These are phyloP conservation scores for Uria aalge DNA, from an alignment of 2,113 vertebrate genomes.

Conservation along the genomic window DNA sequence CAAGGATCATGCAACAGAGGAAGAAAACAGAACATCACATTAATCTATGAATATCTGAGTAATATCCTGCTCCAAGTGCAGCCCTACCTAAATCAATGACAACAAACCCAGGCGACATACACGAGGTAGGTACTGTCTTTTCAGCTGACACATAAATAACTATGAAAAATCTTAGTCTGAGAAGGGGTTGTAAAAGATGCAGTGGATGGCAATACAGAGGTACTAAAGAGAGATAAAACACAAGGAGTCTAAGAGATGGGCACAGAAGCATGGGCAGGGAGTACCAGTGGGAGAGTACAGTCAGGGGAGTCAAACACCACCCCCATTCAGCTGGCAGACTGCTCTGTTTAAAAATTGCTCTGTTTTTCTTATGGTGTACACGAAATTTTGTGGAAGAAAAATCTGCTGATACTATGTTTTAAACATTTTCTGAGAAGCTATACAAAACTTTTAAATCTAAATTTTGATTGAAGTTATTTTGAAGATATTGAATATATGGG, in stretches of 20 bases:
- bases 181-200: not conserved
- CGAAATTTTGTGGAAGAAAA: not conserved
- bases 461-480: not conserved
- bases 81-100: not conserved
- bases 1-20: not conserved
- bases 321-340: fast-evolving
- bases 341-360: not conserved
- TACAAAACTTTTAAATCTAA: not conserved
- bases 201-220: not conserved
- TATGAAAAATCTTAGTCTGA: not conserved
- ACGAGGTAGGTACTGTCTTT: not conserved
- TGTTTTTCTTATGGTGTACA: not conserved
- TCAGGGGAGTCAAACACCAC: not conserved
- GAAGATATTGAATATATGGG: not conserved
- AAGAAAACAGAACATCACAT: not conserved
- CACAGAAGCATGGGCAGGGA: not conserved
- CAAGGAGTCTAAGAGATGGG: not conserved
- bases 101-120: not conserved
- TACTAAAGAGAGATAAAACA: not conserved
- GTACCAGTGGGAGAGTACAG: not conserved
- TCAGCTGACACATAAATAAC: not conserved
- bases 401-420: not conserved
- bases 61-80: not conserved
- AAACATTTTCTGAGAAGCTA: not conserved
- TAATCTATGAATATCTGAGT: not conserved